Conservation (phyloP, 2,113 vertebrate genomes). For the Megaleporinus macrocephalus region DNA sequence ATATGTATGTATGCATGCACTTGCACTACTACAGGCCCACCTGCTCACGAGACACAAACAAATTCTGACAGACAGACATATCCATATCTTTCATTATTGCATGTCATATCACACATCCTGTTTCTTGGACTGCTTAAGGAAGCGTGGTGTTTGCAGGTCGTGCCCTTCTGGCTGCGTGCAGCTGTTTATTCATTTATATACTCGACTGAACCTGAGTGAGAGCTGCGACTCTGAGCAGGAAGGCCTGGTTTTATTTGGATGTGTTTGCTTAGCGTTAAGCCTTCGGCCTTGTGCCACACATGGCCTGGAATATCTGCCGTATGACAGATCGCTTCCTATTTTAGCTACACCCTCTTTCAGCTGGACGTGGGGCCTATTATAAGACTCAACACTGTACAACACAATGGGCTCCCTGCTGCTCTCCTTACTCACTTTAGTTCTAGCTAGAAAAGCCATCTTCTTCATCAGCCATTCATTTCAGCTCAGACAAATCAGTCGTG, state of each 20-base stretch:
- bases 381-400: not conserved
- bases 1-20: too few species aligned
- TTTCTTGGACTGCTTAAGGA: not conserved
- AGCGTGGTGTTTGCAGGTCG: not conserved
- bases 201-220: not conserved
- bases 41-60: not conserved
- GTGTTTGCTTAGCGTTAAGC: not conserved
- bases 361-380: not conserved
- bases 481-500: not conserved
- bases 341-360: constrained; percentile 1
- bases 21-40: not conserved
- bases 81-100: not conserved
- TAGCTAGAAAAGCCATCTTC: not conserved
- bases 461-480: not conserved
- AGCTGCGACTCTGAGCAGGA: not conserved
- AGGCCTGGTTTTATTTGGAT: not conserved
- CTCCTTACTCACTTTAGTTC: not conserved
- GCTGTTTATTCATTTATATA: constrained; percentile 20
- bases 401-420: not conserved
- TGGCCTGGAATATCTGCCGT: not conserved
- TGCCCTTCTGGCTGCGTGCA: not conserved
- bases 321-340: constrained; percentile 1
- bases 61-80: not conserved
- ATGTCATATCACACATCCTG: constrained; percentile 29
- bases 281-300: not conserved